Conservation (phyloP, 2,888 invertebrate genomes). For the Penaeus monodon region DNA sequence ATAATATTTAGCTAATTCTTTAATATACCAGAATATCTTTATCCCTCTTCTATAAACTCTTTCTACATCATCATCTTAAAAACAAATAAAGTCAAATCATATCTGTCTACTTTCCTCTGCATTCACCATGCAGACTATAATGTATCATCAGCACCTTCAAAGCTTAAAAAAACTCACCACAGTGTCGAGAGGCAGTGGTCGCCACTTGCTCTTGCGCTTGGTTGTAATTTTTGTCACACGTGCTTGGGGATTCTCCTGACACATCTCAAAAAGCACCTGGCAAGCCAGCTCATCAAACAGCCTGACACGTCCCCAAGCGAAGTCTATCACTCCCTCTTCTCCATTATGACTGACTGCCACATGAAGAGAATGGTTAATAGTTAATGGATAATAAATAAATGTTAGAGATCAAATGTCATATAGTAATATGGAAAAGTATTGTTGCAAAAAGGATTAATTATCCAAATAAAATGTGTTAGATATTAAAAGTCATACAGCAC, state of each 20-base stretch:
- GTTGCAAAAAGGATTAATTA: too few relatives aligned
- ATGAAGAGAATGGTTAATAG: not conserved
- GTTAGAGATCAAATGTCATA: not conserved
- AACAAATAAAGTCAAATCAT: too few relatives aligned
- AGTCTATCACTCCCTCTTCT: slow-evolving; percentile 85
- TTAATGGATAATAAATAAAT: too few relatives aligned
- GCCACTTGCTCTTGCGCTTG: slow-evolving; percentile 95
- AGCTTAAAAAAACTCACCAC: slow-evolving; percentile 77
- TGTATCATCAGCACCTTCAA: not conserved
- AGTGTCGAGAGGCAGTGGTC: slow-evolving; percentile 95
- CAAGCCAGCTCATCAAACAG: slow-evolving; percentile 90
- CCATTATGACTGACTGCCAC: slow-evolving; percentile 80
- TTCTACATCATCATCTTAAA: too few relatives aligned
- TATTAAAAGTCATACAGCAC: too few relatives aligned
- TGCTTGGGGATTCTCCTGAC: slow-evolving; percentile 79
- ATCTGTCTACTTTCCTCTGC: too few relatives aligned
- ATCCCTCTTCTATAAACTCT: too few relatives aligned
- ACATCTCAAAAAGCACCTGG: slow-evolving; percentile 69
- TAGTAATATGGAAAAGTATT: not conserved
- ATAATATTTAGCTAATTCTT: too few relatives aligned
- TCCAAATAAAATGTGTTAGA: too few relatives aligned
- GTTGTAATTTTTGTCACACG: slow-evolving; percentile 82
- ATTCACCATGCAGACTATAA: too few relatives aligned
- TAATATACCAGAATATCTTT: too few relatives aligned
- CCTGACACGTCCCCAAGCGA: slow-evolving; percentile 87